Evolutionary conservation across 2,888 invertebrate genomes (phyloP), one percentile per base, ranked within the genome.

Genomic region (Abrostola triplasia): DNA sequence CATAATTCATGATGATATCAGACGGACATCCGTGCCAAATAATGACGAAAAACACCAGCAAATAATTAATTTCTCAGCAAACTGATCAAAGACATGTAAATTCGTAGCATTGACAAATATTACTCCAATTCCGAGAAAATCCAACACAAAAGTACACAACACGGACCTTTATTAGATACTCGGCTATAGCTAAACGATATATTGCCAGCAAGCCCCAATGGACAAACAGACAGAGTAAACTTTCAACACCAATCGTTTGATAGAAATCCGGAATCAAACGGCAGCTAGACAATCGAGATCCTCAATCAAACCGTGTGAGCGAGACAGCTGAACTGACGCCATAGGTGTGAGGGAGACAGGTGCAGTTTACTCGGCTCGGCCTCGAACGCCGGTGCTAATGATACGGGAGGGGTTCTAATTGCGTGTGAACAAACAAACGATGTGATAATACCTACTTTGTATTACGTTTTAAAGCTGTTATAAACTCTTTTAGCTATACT

Each of bases 351-450:
- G 61, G 41, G 84, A 79, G 87, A 87, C 78, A 63, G 80, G 36
- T 73, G 70, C 70, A 73, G 60, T 67, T 86, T 67, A 68, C 75
- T 79, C 79, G 80, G 84, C 81, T 76, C 80, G 77, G 82, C 75
- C 76, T 79, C 79, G 76, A 69, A 77, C 79, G 79, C 83, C 83
- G 86, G 89, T 90, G 90, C 90, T 93, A 93, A 93, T 93, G 92
- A 92, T 90, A 86, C 91, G 85, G 90, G 88, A 86, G 90, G 86
- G 89, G 88, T 83, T 90, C 91, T 93, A 93, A 93, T 93, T 93
- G 92, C 90, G 90, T 90, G 92, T 89, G 91, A 92, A 92, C 90
- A 91, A 88, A 90, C 90, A 90, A 88, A 90, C 87, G 88, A 89
- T 74, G 86, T 88, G 89, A 89, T 90, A 90, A 91, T 92, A 91